phyloP scores from a whole-genome alignment of 2,797 vertebrate species.

The Fistularia tabacaria region DNA sequence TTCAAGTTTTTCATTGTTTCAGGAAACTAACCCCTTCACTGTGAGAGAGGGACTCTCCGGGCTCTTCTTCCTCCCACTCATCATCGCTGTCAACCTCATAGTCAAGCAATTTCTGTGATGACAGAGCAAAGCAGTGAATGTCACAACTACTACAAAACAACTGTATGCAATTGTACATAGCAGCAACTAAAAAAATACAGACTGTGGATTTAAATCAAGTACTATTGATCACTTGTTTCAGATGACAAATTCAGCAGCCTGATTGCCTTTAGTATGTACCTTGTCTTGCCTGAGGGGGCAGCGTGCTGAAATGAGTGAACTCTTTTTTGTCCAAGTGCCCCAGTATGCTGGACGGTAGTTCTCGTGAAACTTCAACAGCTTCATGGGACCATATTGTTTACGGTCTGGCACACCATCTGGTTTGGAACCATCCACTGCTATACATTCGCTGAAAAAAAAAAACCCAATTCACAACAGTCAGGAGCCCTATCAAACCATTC shows the following conservation, averaged over 20 bases:
- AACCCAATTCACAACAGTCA: not conserved
- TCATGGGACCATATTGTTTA: conserved; percentile 85
- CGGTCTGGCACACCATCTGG: conserved; percentile 74
- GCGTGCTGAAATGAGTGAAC: conserved; percentile 74
- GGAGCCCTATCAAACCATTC: no score
- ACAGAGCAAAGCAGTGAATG: not conserved
- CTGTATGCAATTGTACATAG: not conserved
- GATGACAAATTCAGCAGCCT: no score
- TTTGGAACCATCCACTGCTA: conserved; percentile 70
- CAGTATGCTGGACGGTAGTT: conserved; percentile 98
- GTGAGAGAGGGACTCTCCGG: conserved; percentile 96
- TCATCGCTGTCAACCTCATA: conserved; percentile 98
- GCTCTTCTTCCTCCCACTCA: conserved; percentile 98
- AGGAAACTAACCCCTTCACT: conserved; percentile 88
- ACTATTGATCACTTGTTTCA: no score
- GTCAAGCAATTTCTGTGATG: conserved; percentile 82
- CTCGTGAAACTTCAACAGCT: conserved; percentile 89
- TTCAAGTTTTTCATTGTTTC: not conserved
- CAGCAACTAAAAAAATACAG: no score
- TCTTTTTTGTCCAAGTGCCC: conserved; percentile 93
- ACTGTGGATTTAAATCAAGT: no score
- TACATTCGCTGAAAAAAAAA: conserved; percentile 69
- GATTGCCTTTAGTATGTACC: conserved; percentile 59
- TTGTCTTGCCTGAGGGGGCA: conserved; percentile 84
- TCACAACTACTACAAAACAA: not conserved